phyloP scores from a whole-genome alignment of 2,888 invertebrate genomes.

The Euclidia mi region DNA sequence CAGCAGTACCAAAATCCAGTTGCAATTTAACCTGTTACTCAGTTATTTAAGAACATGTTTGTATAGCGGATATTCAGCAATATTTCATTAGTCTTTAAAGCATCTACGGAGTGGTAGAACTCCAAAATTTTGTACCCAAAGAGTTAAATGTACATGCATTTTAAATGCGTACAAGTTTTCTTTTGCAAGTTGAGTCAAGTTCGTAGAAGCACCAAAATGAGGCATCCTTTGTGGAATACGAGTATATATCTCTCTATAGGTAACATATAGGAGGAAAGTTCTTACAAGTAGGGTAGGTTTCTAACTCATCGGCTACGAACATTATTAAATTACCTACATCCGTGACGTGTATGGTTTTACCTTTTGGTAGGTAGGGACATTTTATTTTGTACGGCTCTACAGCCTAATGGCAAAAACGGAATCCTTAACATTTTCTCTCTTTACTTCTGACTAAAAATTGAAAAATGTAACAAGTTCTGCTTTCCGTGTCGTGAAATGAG shows the following conservation, averaged over 20 bases:
- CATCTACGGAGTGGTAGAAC: too few relatives aligned
- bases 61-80: too few relatives aligned
- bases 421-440: conserved; percentile 11
- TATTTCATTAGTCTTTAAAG: too few relatives aligned
- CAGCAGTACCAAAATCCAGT: too few relatives aligned
- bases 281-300: conserved; percentile 38
- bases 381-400: conserved; percentile 17
- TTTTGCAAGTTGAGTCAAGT: conserved; percentile 19
- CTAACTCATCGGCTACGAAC: conserved; percentile 43
- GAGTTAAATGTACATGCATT: conserved; percentile 10
- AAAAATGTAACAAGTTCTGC: background rate
- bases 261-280: conserved; percentile 30
- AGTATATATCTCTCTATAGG: conserved; percentile 10
- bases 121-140: conserved; percentile 3
- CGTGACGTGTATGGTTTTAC: conserved; percentile 31
- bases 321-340: conserved; percentile 49
- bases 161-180: conserved; percentile 15
- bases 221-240: conserved; percentile 30
- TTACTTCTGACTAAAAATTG: background rate
- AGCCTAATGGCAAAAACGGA: conserved; percentile 13
- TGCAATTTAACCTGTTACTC: too few relatives aligned
- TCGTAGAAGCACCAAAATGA: conserved; percentile 37
- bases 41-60: too few relatives aligned
- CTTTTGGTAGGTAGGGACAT: conserved; percentile 11
- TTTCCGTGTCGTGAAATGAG: background rate